Conservation (phyloP, 2,888 invertebrate species). For the Lymantria monacha region DNA sequence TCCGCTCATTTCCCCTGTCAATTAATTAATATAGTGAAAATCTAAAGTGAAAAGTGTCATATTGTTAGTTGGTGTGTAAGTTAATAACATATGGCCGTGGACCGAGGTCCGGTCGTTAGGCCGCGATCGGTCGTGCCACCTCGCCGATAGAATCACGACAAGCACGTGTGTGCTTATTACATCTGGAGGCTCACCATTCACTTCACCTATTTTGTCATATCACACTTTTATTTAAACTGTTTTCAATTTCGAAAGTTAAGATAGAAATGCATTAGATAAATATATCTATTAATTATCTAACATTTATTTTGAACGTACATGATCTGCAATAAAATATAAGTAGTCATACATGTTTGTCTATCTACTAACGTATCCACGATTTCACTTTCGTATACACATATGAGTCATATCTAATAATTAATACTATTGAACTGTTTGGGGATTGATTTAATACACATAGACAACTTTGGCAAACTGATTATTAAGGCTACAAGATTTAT, state of each 20-base stretch:
- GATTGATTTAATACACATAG: slow-evolving; percentile 9
- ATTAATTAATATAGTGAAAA: slow-evolving; percentile 35
- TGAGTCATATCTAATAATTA: slow-evolving; percentile 29
- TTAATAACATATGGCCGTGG: slow-evolving; percentile 73
- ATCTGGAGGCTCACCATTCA: slow-evolving; percentile 75
- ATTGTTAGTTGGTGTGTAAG: slow-evolving; percentile 64
- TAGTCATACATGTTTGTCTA: slow-evolving; percentile 9
- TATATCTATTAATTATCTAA: slow-evolving; percentile 47
- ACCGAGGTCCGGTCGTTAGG: slow-evolving; percentile 60
- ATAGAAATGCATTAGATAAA: slow-evolving; percentile 53
- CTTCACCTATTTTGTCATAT: slow-evolving; percentile 71
- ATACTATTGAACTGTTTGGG: slow-evolving; percentile 9
- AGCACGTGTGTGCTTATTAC: slow-evolving; percentile 72
- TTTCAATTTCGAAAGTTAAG: slow-evolving; percentile 55
- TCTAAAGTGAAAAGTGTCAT: slow-evolving; percentile 65
- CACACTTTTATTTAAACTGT: slow-evolving; percentile 55
- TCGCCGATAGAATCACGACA: slow-evolving; percentile 67
- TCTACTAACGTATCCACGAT: slow-evolving; percentile 14
- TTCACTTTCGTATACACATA: slow-evolving; percentile 19
- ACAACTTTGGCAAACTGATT: background rate
- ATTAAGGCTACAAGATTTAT: background rate
- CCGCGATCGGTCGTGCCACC: slow-evolving; percentile 53
- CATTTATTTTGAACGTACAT: slow-evolving; percentile 24
- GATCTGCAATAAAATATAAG: slow-evolving; percentile 22
- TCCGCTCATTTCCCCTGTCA: slow-evolving; percentile 17